Percentiles rank a stretch among this genome's conserved stretches.
These are phyloP conservation scores for Forficula auricularia DNA, from an alignment of 1,140 invertebrate genomes.

Conservation along the genomic window DNA sequence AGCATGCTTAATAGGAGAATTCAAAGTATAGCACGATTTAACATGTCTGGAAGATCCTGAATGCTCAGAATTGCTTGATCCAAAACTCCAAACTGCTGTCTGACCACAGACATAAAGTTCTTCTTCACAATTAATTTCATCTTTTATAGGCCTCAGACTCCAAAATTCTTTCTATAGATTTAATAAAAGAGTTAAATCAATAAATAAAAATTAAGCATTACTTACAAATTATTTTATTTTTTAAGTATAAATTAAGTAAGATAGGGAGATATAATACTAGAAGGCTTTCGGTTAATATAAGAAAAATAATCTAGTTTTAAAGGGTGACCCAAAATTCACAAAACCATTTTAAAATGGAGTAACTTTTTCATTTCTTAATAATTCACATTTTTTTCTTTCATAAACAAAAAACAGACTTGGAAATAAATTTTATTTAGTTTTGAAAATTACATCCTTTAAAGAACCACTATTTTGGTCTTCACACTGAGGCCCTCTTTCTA, in stretches of 20 bases:
- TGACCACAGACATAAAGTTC: slow-evolving; percentile 75
- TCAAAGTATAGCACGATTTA: slow-evolving; percentile 58
- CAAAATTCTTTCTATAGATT: slow-evolving; percentile 40
- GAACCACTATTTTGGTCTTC: no score
- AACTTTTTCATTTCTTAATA: no score
- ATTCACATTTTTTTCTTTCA: no score
- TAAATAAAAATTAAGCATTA: neutral
- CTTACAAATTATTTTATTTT: neutral
- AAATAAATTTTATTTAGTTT: no score
- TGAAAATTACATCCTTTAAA: no score
- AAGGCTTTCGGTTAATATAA: neutral
- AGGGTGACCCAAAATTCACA: no score
- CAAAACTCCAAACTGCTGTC: slow-evolving; percentile 57
- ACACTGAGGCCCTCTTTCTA: no score
- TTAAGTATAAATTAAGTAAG: neutral
- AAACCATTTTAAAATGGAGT: no score
- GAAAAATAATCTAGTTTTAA: neutral
- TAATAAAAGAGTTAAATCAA: neutral
- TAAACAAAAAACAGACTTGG: no score
- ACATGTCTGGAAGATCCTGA: no score
- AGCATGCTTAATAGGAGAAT: slow-evolving; percentile 62
- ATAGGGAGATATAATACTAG: neutral
- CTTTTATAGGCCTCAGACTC: slow-evolving; percentile 33
- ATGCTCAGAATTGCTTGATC: slow-evolving; percentile 13
- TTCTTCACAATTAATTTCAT: slow-evolving; percentile 43